Evolutionary conservation across 2,888 invertebrate genomes (phyloP).

Genomic region (Tenthredo notha): DNA sequence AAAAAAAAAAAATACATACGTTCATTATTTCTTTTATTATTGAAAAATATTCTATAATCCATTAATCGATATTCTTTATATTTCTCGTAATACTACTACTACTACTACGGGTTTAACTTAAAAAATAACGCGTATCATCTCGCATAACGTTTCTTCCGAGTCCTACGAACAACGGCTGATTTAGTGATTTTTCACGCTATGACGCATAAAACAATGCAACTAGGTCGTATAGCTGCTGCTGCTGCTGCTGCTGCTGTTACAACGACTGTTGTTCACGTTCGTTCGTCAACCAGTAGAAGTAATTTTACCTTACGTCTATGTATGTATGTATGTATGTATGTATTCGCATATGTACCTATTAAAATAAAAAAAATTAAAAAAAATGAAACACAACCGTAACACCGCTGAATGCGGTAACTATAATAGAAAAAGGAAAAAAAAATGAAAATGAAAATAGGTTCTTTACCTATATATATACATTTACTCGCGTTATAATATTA

Average conservation of each 20-base stretch:
- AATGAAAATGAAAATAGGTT: not conserved
- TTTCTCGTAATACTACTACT: too few relatives aligned
- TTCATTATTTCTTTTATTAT: too few relatives aligned
- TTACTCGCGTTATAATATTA: too few relatives aligned
- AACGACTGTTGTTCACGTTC: too few relatives aligned
- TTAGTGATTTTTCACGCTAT: slow-evolving; percentile 46
- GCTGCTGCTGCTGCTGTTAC: not conserved
- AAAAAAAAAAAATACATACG: too few relatives aligned
- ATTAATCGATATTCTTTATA: not conserved
- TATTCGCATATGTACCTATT: too few relatives aligned
- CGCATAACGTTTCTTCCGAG: not conserved
- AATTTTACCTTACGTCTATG: not conserved
- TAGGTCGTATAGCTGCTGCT: slow-evolving; percentile 7
- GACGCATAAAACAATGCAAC: slow-evolving; percentile 50
- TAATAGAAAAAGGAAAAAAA: not conserved
- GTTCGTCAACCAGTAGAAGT: not conserved
- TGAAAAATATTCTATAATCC: not conserved
- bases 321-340: not conserved
- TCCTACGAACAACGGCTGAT: slow-evolving; percentile 36
- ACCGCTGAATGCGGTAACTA: not conserved
- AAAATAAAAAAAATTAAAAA: too few relatives aligned
- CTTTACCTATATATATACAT: slow-evolving; percentile 4
- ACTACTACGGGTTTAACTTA: not conserved
- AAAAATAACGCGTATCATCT: not conserved
- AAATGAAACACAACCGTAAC: not conserved